These are phyloP conservation scores for Apteryx owenii DNA, from an alignment of 2,113 vertebrate species.

Conservation along the genomic window DNA sequence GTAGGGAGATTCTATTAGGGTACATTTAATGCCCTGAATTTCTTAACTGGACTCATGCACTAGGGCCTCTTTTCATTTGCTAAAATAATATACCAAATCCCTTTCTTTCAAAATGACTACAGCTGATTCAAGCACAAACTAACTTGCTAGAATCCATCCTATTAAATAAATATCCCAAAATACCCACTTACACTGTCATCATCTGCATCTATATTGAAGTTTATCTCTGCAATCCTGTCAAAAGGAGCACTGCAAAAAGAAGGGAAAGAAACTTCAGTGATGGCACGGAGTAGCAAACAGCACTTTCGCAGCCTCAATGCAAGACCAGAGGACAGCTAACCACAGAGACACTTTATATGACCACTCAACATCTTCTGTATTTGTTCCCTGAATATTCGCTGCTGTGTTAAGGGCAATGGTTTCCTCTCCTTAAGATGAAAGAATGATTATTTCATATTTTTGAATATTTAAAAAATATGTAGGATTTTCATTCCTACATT, in stretches of 20 bases:
- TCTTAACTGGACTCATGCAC: neutral
- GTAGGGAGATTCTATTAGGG: neutral
- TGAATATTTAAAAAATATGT: neutral
- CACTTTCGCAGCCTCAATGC: accelerated
- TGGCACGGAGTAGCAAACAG: accelerated
- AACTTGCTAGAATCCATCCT: neutral
- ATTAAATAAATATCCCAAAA: accelerated
- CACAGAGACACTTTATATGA: accelerated
- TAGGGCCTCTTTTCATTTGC: accelerated
- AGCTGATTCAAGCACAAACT: accelerated
- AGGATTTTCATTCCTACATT: neutral
- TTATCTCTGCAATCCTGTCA: conserved; percentile 95
- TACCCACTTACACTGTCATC: conserved; percentile 90
- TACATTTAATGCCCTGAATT: accelerated
- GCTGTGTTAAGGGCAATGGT: accelerated
- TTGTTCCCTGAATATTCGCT: neutral
- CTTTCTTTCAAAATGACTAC: neutral
- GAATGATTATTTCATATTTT: neutral
- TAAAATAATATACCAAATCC: accelerated
- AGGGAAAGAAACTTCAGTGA: neutral
- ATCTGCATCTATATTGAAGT: conserved; percentile 91
- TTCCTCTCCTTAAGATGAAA: accelerated
- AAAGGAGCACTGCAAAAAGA: conserved; percentile 86
- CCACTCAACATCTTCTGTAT: accelerated
- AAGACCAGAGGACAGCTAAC: accelerated